These are phyloP conservation scores for Yponomeuta cagnagella DNA, from an alignment of 2,888 invertebrate species.

Conservation along the genomic window DNA sequence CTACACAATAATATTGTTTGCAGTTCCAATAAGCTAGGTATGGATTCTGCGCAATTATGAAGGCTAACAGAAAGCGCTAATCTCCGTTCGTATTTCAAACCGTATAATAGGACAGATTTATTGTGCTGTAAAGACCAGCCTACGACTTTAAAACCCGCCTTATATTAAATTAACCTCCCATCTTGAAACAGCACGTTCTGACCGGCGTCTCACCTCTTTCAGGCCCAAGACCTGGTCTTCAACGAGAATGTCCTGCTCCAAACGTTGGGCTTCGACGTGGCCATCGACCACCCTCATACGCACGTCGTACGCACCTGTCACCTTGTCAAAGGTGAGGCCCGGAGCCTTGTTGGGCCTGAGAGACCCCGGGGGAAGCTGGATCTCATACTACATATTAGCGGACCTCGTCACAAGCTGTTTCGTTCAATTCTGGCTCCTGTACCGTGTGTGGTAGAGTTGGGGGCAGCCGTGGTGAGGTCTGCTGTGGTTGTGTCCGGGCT, in stretches of 20 bases:
- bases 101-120: no score
- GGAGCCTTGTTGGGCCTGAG: neutral
- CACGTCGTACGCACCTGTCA: conserved; percentile 97
- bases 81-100: no score
- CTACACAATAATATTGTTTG: no score
- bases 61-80: no score
- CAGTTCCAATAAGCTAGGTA: no score
- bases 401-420: no score
- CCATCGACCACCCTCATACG: conserved; percentile 98
- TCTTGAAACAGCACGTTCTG: conserved; percentile 2
- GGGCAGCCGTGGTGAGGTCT: neutral
- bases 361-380: no score
- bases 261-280: conserved; percentile 98
- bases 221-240: conserved; percentile 95
- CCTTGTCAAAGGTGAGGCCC: conserved; percentile 89
- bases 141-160: no score
- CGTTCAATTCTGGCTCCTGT: neutral
- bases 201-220: conserved; percentile 36
- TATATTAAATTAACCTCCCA: no score
- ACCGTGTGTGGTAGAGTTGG: neutral
- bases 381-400: no score
- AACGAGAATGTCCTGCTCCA: conserved; percentile 98
- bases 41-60: no score
- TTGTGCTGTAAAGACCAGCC: no score
- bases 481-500: neutral